Base-by-base conservation (phyloP, 2,888 invertebrate species). In the Ephialtes manifestator region DNA sequence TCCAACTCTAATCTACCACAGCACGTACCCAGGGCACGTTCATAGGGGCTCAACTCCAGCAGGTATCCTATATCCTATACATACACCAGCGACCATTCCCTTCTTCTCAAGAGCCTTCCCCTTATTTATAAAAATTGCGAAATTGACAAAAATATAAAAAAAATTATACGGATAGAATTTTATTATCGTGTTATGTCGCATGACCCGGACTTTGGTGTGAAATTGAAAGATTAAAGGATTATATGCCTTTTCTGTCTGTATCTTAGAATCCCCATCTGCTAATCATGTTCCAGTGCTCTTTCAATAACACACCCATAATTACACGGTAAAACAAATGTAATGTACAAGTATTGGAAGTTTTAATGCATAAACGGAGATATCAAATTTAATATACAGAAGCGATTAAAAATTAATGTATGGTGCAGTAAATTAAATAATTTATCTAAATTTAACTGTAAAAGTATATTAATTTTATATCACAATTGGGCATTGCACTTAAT, bases 161-260 rank as follows among this genome's bases (percentile, higher is more conserved):
- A 39, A 39, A 10, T 0, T 63, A 75, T n/a, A 53, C 68, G 13
- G 28, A 76, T 67, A 31, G 35, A 63, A 55, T 65, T 80, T 84
- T 71, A 65, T 70, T 79, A 79, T 79, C 70, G 24, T 75, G 75
- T 68, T 63, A 75, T 39, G 35, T 43, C 20, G 31, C 24, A 48
- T 35, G 51, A 13, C 39, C 11, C 51, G 58, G 46, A 70, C 58
- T 63, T 43, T 72, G 60, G 71, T 88, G 87, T 88, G 88, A 90
- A 92, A 92, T 92, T 91, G 90, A 91, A 91, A 92, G 92, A 91
- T 92, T 91, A 90, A 92, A 87, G 90, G 84, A 84, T 84, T 77
- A 81, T 60, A 39, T 20, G 76, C 43, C 74, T 43, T 72, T 13
- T 20, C 55, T 55, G 51, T 72, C 20, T 76, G 35, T 58, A 53